Percentiles rank a stretch among this genome's conserved stretches.
Conservation (phyloP, 92 coral and sea anemone species). For the Umimayanthus kanabou region DNA sequence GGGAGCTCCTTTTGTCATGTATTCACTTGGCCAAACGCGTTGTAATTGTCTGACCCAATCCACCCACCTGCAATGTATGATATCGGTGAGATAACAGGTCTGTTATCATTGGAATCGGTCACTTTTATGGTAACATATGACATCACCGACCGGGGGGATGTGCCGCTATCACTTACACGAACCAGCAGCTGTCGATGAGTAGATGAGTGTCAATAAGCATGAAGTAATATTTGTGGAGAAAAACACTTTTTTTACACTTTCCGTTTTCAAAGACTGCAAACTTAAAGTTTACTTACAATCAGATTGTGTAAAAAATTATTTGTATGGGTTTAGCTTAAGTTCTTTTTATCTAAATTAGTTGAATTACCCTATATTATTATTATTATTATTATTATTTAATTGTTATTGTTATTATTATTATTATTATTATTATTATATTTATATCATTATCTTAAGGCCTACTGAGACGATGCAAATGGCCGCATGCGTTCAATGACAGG, state of each 20-base stretch:
- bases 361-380: too few species aligned
- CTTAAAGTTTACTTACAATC: too few species aligned
- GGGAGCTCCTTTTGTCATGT: not conserved
- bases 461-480: too few species aligned
- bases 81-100: slow-evolving; percentile 52
- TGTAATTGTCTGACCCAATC: too few species aligned
- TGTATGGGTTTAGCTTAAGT: not conserved
- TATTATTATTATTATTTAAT: too few species aligned
- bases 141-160: slow-evolving; percentile 46
- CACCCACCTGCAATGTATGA: slow-evolving; percentile 47
- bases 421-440: too few species aligned
- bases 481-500: too few species aligned
- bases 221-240: too few species aligned
- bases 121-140: slow-evolving; percentile 51
- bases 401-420: too few species aligned
- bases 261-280: not conserved
- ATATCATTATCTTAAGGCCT: too few species aligned
- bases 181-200: slow-evolving; percentile 52
- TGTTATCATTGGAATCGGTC: slow-evolving; percentile 46
- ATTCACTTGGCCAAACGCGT: not conserved
- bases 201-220: not conserved
- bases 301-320: too few species aligned
- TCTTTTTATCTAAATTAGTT: too few species aligned
- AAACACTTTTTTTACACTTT: not conserved
- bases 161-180: slow-evolving; percentile 59